Percentiles rank a stretch among this genome's conserved stretches.
Conservation (phyloP, 2,797 vertebrate genomes). For the Sebastiscus albofasciatus region DNA sequence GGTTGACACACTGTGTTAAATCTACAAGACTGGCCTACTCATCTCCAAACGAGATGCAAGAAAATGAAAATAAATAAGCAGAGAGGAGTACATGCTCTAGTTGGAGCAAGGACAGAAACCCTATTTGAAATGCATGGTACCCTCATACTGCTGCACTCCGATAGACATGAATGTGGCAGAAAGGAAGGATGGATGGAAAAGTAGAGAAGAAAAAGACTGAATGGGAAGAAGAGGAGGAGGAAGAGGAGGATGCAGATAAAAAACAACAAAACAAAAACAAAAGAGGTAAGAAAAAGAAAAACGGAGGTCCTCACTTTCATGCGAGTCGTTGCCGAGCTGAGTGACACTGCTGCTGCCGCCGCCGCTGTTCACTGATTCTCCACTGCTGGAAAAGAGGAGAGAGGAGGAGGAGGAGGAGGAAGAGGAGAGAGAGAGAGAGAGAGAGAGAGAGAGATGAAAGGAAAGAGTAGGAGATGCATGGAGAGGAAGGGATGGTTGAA, state of each 20-base stretch:
- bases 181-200: neutral
- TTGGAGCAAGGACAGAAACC: conserved; percentile 38
- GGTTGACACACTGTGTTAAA: neutral
- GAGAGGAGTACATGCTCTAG: conserved; percentile 6
- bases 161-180: neutral
- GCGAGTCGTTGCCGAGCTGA: conserved; percentile 42
- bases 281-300: conserved; percentile 13
- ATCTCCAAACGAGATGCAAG: conserved; percentile 18
- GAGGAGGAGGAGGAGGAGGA: conserved; percentile 26
- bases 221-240: neutral
- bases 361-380: conserved; percentile 32
- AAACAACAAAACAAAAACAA: neutral
- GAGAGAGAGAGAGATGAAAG: conserved; percentile 39
- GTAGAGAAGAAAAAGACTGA: neutral
- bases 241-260: neutral
- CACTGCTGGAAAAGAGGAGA: conserved; percentile 44
- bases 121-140: conserved; percentile 29
- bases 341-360: conserved; percentile 55
- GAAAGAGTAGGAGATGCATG: conserved; percentile 35
- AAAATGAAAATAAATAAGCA: neutral
- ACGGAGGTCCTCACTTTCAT: conserved; percentile 58
- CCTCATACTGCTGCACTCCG: conserved; percentile 47
- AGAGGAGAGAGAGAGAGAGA: neutral
- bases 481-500: conserved; percentile 33
- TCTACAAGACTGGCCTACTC: conserved; percentile 29